Evolutionary conservation across 2,888 invertebrate genomes (phyloP), one percentile per base, ranked within the genome.

Genomic region (Leptinotarsa rubiginosa): DNA sequence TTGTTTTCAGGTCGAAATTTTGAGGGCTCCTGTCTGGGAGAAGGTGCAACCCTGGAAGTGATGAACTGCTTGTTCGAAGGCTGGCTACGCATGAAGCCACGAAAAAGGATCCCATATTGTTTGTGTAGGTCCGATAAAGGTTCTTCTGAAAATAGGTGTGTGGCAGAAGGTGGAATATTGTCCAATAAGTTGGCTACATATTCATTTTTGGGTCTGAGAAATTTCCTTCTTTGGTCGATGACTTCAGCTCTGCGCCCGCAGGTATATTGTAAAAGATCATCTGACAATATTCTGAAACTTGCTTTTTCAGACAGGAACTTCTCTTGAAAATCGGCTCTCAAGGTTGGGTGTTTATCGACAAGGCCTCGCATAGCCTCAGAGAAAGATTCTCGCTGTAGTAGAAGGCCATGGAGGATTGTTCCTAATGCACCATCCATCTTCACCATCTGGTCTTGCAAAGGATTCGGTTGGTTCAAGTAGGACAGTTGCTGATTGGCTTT

Each of bases 181-280:
- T 73, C 69, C 10, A 73, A 31, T 18, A 69, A 22, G 41, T 65
- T 59, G 3, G 54, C 69, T 15, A 64, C 65, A 15, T 69, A 59
- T 10, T 69, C 69, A 15, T 66, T 64, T 13, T 65, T 47, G 41
- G 75, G 72, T 16, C 68, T 65, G 56, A 72, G 50, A 25, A 25
- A n/a, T 52, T 62, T 72, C 31, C 72, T 56, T 69, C 72, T 67
- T 5, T 47, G n/a, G 20, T 75, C 75, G 15, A 69, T 75, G 16
- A 64, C 18, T 49, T 75, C 72, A 25, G 72, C 75, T 52, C 75
- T 72, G 10, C 75, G 50, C 16, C 75, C 73, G 49, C 70, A 73
- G n/a, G 50, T 62, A 62, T 70, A 70, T 52, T 70, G 64, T n/a
- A 49, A 25, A 16, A 50, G 20, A 50, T 70, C 65, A 67, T 70